A percentile compares a stretch with the other conserved stretches of the same genome.
Evolutionary conservation across 2,888 invertebrate species (phyloP).

Genomic region (Biston stratarius): DNA sequence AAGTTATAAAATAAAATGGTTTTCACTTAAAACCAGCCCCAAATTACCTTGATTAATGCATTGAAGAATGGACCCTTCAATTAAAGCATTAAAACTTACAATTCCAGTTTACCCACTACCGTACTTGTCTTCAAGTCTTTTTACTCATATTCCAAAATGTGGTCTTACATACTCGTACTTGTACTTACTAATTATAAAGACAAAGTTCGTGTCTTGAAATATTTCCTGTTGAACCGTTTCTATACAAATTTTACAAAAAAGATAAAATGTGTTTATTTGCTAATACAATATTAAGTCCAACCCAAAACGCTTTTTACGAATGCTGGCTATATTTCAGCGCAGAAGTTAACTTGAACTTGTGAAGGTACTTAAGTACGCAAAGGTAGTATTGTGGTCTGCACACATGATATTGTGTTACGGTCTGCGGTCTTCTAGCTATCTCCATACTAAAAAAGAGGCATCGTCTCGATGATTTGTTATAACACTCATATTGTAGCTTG

Average conservation of each 20-base stretch:
- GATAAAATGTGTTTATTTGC: too few species aligned
- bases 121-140: conserved; percentile 39
- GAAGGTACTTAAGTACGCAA: too few species aligned
- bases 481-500: too few species aligned
- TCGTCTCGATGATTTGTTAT: too few species aligned
- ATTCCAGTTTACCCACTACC: conserved; percentile 68
- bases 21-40: conserved; percentile 76
- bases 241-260: not conserved
- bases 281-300: too few species aligned
- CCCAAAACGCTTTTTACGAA: too few species aligned
- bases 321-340: too few species aligned
- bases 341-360: too few species aligned
- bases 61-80: conserved; percentile 73
- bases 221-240: not conserved
- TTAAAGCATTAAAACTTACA: conserved; percentile 59
- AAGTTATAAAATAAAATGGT: conserved; percentile 72
- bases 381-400: too few species aligned
- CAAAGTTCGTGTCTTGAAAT: conserved; percentile 51
- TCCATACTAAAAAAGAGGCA: too few species aligned
- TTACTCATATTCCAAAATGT: conserved; percentile 49
- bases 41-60: conserved; percentile 74
- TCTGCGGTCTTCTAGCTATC: too few species aligned
- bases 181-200: conserved; percentile 63
- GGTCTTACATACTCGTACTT: conserved; percentile 42
- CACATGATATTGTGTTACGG: too few species aligned